Conservation (phyloP, 2,888 invertebrate genomes). For the Drosophila tripunctata region DNA sequence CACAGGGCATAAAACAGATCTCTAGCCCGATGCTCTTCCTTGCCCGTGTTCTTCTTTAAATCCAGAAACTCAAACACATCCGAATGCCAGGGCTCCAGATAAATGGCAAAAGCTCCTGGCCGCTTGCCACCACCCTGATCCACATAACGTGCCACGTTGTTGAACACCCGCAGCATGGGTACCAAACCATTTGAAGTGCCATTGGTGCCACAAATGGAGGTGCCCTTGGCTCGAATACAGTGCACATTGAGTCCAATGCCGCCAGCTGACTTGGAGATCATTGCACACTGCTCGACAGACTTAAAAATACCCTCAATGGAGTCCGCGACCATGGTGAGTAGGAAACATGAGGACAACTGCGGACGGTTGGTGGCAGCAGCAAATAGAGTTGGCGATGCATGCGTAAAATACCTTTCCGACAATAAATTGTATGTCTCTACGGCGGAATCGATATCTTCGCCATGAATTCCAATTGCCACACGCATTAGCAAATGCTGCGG, state of each 20-base stretch:
- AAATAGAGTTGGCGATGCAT: constrained; percentile 98
- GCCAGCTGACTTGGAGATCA: constrained; percentile 98
- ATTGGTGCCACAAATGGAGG: constrained; percentile 96
- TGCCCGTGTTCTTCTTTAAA: constrained; percentile 97
- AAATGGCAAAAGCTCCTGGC: constrained; percentile 98
- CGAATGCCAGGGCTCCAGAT: constrained; percentile 99
- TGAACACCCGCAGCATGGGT: constrained; percentile 97
- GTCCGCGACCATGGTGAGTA: constrained; percentile 96
- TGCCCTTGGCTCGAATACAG: constrained; percentile 96
- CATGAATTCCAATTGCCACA: constrained; percentile 98
- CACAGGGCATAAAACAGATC: constrained; percentile 98
- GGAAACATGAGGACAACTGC: constrained; percentile 97
- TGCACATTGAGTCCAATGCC: constrained; percentile 99
- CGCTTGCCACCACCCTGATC: constrained; percentile 99
- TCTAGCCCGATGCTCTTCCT: constrained; percentile 96
- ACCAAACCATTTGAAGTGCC: constrained; percentile 97
- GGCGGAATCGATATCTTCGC: constrained; percentile 94
- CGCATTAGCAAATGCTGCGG: constrained; percentile 99
- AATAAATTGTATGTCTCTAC: constrained; percentile 98
- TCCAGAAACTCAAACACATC: constrained; percentile 98
- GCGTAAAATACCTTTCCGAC: constrained; percentile 98
- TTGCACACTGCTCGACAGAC: constrained; percentile 95
- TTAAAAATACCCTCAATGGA: constrained; percentile 98
- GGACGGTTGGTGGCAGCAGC: constrained; percentile 96
- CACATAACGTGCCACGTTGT: constrained; percentile 97